Evolutionary conservation across 2,888 invertebrate genomes (phyloP).

Genomic region (Leptinotarsa haldemani): DNA sequence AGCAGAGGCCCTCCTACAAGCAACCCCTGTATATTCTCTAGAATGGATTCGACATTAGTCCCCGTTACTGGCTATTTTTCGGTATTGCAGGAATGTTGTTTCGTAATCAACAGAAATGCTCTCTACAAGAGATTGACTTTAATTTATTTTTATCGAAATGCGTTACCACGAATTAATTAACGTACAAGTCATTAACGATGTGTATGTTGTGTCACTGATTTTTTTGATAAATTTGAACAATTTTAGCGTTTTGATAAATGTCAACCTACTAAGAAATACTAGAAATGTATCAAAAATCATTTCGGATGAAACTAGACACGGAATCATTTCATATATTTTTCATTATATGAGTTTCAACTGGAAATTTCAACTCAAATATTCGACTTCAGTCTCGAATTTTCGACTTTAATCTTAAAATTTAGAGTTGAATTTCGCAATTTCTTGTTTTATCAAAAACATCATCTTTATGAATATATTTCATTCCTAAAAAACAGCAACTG

Average conservation of each 20-base stretch:
- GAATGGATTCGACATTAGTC: no score
- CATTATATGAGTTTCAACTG: no score
- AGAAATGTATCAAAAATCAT: not conserved
- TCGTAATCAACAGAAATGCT: constrained; percentile 23
- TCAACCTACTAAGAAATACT: no score
- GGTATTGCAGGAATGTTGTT: constrained; percentile 9
- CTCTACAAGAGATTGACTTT: constrained; percentile 36
- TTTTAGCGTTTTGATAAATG: not conserved
- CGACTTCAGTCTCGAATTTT: no score
- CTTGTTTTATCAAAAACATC: no score
- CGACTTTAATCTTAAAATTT: no score
- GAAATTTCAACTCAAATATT: no score
- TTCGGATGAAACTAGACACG: not conserved
- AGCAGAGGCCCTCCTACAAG: no score
- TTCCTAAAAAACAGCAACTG: no score
- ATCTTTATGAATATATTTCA: no score
- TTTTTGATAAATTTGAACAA: not conserved
- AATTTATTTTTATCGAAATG: constrained; percentile 52
- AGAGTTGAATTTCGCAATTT: no score
- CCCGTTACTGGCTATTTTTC: constrained; percentile 1
- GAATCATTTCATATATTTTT: not conserved
- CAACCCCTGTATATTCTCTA: no score
- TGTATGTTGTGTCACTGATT: not conserved
- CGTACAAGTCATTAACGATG: constrained; percentile 54
- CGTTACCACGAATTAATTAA: constrained; percentile 59